These are phyloP conservation scores for Formica exsecta DNA, from an alignment of 1,140 invertebrate genomes.

Conservation along the genomic window DNA sequence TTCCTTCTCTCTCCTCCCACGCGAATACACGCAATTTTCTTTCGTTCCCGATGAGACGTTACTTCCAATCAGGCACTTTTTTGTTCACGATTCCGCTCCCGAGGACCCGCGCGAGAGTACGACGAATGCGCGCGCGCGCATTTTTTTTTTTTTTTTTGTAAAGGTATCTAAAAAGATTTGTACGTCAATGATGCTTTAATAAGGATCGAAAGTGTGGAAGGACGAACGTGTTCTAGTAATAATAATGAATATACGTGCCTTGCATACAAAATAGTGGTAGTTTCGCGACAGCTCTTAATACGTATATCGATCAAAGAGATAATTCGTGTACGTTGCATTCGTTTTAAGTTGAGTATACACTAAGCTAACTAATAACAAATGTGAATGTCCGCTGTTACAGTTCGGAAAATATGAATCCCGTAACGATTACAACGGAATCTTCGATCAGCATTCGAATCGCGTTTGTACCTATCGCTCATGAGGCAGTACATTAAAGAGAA, in stretches of 20 bases:
- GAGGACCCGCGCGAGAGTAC: conserved; percentile 55
- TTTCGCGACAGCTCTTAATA: conserved; percentile 55
- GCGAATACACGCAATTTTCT: not conserved
- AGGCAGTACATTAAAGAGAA: too few species aligned
- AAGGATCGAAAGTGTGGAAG: conserved; percentile 63
- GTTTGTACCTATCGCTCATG: too few species aligned
- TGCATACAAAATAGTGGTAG: conserved; percentile 56
- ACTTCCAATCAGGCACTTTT: conserved; percentile 75
- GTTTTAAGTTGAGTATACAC: not conserved
- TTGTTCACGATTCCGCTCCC: conserved; percentile 57
- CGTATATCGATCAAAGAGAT: conserved; percentile 43
- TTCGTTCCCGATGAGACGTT: conserved; percentile 12
- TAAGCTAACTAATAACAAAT: too few species aligned
- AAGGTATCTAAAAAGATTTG: conserved; percentile 80
- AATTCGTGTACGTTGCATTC: conserved; percentile 52
- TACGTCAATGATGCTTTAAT: conserved; percentile 73
- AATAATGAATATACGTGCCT: conserved; percentile 51
- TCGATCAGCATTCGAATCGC: too few species aligned
- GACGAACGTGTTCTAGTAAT: conserved; percentile 49
- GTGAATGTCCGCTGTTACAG: too few species aligned
- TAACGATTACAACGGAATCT: too few species aligned
- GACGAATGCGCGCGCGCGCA: conserved; percentile 26
- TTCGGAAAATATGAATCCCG: too few species aligned
- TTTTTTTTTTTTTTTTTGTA: conserved; percentile 64
- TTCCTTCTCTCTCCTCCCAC: not conserved